These are phyloP conservation scores for Leptopilina drosophilae DNA, from an alignment of 2,888 invertebrate genomes.

Conservation along the genomic window DNA sequence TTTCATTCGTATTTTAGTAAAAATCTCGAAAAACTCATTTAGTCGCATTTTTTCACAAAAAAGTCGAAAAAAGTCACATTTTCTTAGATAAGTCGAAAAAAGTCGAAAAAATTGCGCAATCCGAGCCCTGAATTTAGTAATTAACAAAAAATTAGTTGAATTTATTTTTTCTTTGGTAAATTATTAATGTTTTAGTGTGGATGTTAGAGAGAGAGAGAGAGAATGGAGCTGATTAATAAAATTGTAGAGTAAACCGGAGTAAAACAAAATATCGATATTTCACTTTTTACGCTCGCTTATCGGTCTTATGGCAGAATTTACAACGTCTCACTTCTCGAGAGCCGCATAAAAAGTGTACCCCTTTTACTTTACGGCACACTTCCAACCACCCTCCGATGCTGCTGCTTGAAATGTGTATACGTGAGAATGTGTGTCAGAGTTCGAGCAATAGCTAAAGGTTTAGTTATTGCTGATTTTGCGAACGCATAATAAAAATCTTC, in stretches of 20 bases:
- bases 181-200: neutral
- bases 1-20: too few relatives aligned
- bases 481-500: conserved; percentile 68
- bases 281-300: conserved; percentile 65
- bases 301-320: conserved; percentile 64
- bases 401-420: neutral
- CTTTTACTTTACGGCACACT: conserved; percentile 35
- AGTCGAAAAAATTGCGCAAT: too few relatives aligned
- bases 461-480: conserved; percentile 68
- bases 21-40: too few relatives aligned
- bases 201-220: too few relatives aligned
- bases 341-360: conserved; percentile 35
- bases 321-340: conserved; percentile 64
- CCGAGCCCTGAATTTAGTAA: too few relatives aligned
- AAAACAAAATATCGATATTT: conserved; percentile 62
- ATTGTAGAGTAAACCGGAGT: neutral
- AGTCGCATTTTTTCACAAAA: too few relatives aligned
- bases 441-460: conserved; percentile 57
- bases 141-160: too few relatives aligned
- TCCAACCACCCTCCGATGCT: neutral
- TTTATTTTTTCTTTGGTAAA: neutral
- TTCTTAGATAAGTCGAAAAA: too few relatives aligned
- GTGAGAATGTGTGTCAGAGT: neutral
- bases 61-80: too few relatives aligned
- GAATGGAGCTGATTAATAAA: conserved; percentile 24